A percentile compares a stretch with the other conserved stretches of the same genome.
phyloP scores from a whole-genome alignment of 2,888 invertebrate genomes.

The Drosophila barbarae region DNA sequence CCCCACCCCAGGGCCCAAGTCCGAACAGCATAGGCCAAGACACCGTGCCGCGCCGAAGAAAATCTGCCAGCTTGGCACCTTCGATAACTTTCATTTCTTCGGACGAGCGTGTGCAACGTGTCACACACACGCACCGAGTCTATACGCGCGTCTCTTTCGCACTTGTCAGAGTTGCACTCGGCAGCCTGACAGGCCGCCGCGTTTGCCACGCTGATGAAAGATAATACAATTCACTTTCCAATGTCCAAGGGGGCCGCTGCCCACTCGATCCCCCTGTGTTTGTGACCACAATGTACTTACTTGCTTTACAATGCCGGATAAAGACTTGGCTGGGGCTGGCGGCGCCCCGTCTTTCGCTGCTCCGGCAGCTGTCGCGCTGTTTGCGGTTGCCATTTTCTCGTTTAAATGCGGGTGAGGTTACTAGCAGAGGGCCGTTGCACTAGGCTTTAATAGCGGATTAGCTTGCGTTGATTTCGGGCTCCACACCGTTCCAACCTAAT shows the following conservation, averaged over 20 bases:
- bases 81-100: conserved; percentile 77
- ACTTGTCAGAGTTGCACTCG: conserved; percentile 50
- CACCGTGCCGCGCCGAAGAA: conserved; percentile 46
- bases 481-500: conserved; percentile 68
- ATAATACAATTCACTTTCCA: conserved; percentile 41
- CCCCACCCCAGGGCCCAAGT: not conserved
- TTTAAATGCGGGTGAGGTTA: conserved; percentile 68
- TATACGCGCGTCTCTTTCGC: conserved; percentile 62
- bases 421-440: conserved; percentile 62
- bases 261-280: conserved; percentile 16
- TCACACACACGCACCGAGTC: conserved; percentile 54
- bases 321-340: conserved; percentile 64
- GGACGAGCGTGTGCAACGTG: conserved; percentile 65
- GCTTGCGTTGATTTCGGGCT: conserved; percentile 51
- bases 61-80: conserved; percentile 80
- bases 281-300: conserved; percentile 60
- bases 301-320: conserved; percentile 79
- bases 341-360: conserved; percentile 73
- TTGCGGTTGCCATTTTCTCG: conserved; percentile 69
- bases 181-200: conserved; percentile 34
- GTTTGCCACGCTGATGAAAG: conserved; percentile 67
- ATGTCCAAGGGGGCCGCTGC: conserved; percentile 23
- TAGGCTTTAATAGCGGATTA: conserved; percentile 61
- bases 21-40: conserved; percentile 25
- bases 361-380: conserved; percentile 74